phyloP scores from a whole-genome alignment of 2,888 invertebrate genomes.

The Dryobota labecula region DNA sequence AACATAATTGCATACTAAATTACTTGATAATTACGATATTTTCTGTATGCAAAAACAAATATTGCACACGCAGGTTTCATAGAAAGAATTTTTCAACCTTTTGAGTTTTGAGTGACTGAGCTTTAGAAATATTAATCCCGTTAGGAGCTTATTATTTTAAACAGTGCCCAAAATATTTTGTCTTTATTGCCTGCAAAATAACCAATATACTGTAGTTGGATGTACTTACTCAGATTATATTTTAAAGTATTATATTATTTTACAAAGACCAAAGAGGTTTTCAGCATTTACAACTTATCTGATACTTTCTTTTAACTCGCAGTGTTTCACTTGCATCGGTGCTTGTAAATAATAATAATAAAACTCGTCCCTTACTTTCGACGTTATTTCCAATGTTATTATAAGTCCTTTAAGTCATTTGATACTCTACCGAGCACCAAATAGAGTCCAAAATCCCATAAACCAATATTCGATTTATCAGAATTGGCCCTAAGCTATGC shows the following conservation, averaged over 20 bases:
- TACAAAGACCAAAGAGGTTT: background rate
- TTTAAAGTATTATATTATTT: slow-evolving; percentile 10
- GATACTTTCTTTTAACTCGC: slow-evolving; percentile 39
- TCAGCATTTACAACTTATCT: slow-evolving; percentile 9
- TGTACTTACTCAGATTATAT: background rate
- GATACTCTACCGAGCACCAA: background rate
- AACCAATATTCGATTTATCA: slow-evolving; percentile 9
- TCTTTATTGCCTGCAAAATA: background rate
- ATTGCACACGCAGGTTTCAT: slow-evolving; percentile 3
- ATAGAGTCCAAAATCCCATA: slow-evolving; percentile 21
- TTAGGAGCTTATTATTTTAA: slow-evolving; percentile 26
- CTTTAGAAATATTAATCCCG: slow-evolving; percentile 6
- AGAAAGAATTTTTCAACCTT: background rate
- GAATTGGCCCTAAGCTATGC: slow-evolving; percentile 19
- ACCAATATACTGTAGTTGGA: background rate
- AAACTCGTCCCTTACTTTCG: slow-evolving; percentile 45
- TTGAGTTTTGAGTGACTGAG: slow-evolving; percentile 1
- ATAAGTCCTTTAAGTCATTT: background rate
- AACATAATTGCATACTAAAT: slow-evolving; percentile 38
- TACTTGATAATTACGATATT: slow-evolving; percentile 38
- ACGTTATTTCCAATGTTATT: slow-evolving; percentile 35
- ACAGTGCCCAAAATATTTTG: slow-evolving; percentile 11
- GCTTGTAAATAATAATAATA: slow-evolving; percentile 54
- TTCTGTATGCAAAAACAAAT: slow-evolving; percentile 30
- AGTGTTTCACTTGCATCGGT: slow-evolving; percentile 43